Base-by-base conservation (phyloP, 2,888 invertebrate genomes). In the Bimastos eiseni region DNA sequence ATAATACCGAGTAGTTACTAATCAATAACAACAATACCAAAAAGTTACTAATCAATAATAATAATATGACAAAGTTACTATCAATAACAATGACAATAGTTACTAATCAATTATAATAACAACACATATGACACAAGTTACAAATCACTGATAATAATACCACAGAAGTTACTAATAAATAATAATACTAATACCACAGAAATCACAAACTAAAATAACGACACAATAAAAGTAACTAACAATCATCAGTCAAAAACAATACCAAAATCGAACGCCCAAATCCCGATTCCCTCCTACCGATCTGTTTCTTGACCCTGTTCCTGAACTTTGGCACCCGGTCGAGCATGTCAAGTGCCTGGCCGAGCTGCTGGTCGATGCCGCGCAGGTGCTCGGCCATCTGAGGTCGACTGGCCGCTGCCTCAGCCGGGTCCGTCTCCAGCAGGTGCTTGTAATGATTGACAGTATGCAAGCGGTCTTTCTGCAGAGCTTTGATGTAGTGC, bases 381-480 rank as follows among this genome's bases (percentile, higher is more conserved):
- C 93, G 91, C 91, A 96, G 94, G 92, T 95, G 95, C 91, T 95
- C 94, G 84, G 95, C 92, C 90, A 93, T 93, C 89, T 93, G 93
- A 15, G 93, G 93, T 30, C 93, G 93, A 90, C 94, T 93, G 86
- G 93, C 92, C 24, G 93, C 91, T 0, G 99, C 99, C 90, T 98
- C 98, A 94, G 98, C 98, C 41, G 97, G 96, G 90, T 97, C 97
- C 30, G 95, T 95, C 93, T 96, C 95, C 93, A 97, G 96, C 90
- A 99, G 96, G 95, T 99, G 99, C 92, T 98, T 97, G 96, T 98
- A 99, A 94, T 99, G 98, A 92, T 98, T 98, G 93, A 99, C 96
- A 13, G 98, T 98, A 94, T 99, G 99, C 90, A 98, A 97, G 6
- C 99, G 97, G 95, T 99, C 99, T 94, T 99, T 99, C 95, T 99